Conservation (phyloP, 2,797 vertebrate species). For the Apogon talboti region DNA sequence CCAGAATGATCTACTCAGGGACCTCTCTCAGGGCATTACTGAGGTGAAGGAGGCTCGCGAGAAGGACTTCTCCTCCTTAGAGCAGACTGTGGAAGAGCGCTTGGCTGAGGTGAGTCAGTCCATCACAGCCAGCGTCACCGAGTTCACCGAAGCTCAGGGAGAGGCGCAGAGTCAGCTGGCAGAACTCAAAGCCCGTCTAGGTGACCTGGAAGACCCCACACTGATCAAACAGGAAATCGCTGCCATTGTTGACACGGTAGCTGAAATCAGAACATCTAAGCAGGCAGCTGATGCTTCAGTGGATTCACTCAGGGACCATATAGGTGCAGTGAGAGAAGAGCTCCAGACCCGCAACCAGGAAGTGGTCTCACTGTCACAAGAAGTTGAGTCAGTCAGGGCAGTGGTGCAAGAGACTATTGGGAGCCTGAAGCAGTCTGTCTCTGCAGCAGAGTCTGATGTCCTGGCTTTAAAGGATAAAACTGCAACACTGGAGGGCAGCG, state of each 20-base stretch:
- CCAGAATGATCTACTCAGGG: slow-evolving; percentile 91
- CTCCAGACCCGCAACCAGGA: slow-evolving; percentile 92
- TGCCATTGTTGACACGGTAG: slow-evolving; percentile 81
- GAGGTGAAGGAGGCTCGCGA: slow-evolving; percentile 93
- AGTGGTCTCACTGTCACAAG: slow-evolving; percentile 87
- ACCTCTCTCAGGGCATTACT: slow-evolving; percentile 90
- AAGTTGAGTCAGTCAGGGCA: slow-evolving; percentile 87
- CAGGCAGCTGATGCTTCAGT: slow-evolving; percentile 78
- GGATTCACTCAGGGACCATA: slow-evolving; percentile 85
- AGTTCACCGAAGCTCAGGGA: slow-evolving; percentile 90
- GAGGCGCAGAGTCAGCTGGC: slow-evolving; percentile 89
- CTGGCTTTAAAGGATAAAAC: slow-evolving; percentile 78
- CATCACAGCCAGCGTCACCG: slow-evolving; percentile 88
- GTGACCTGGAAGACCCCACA: slow-evolving; percentile 77
- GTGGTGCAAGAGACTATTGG: slow-evolving; percentile 79
- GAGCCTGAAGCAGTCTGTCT: slow-evolving; percentile 82
- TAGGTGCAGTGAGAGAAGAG: slow-evolving; percentile 87
- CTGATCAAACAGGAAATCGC: slow-evolving; percentile 84
- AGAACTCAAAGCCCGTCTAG: slow-evolving; percentile 87
- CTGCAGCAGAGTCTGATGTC: slow-evolving; percentile 75
- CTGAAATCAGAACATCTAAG: slow-evolving; percentile 81
- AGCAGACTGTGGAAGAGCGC: slow-evolving; percentile 92
- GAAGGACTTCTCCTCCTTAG: slow-evolving; percentile 91
- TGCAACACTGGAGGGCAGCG: slow-evolving; percentile 73
- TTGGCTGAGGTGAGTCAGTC: slow-evolving; percentile 92